Evolutionary conservation across 2,888 invertebrate species (phyloP), one percentile per base, ranked within the genome.

Genomic region (Euproctis similis): DNA sequence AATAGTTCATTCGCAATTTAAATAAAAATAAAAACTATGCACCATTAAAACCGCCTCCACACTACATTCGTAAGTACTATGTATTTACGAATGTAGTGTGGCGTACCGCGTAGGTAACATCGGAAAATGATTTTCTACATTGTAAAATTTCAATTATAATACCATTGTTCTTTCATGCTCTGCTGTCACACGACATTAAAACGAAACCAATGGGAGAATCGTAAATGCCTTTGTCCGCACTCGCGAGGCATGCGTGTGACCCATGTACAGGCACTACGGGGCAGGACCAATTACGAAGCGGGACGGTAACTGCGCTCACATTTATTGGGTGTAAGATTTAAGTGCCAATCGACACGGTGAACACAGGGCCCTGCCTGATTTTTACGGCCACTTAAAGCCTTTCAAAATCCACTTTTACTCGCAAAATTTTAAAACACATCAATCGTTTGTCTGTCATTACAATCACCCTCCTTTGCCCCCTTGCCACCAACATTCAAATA

Each of bases 291-390:
- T 82, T 81, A 81, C 80, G 62, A 65, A 52, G 59, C 62, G 60
- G 59, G 59, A 56, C 61, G 66, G 56, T 56, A n/a, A n/a, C 63
- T 68, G 66, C 72, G 65, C 66, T 74, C 66, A 73, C 72, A 73
- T 82, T 82, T 81, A 82, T 82, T 84, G 82, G 82, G 78, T 80
- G 80, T 69, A 80, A 75, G 68, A 74, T 80, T 81, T 81, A 81
- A 81, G 80, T 84, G 81, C 72, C 71, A 69, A 66, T 73, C 73
- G 75, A 72, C 78, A 77, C 77, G 75, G 64, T 49, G 61, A 61
- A 58, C 51, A 65, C 60, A 59, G 61, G n/a, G 59, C 53, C 62
- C 67, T 64, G 69, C 67, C 64, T 61, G 64, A 69, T 74, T 76
- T 75, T 80, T 71, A 81, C 72, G 63, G 69, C 68, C 68, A 68